Evolutionary conservation across 2,797 vertebrate species (phyloP), one percentile per base, ranked within the genome.

Genomic region (Megalops cyprinoides): DNA sequence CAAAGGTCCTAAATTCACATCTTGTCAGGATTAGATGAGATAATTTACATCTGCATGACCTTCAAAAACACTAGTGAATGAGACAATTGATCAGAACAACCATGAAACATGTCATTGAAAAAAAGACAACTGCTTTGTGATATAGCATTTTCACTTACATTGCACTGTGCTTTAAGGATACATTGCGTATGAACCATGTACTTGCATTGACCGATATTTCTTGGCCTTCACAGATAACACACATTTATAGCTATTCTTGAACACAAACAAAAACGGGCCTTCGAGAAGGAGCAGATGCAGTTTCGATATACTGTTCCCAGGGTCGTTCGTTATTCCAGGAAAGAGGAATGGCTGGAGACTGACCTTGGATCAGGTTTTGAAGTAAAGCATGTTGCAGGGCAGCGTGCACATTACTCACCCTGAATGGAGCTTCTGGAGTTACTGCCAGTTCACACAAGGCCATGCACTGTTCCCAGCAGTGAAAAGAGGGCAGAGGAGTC

Each of bases 311-410:
- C 20, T 39, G 20, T 18, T 71, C 20, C 67, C 9, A 44, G n/a
- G 44, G 67, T n/a, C 42, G 44, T 71, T 71, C n/a, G 20, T 71
- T n/a, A 44, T 39, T 9, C 37, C 34, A 34, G 65, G 65, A 69
- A 39, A 71, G 67, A 71, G 20, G 44, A 42, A 71, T 71, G 42
- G 34, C 67, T 23, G 67, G 67, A 37, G 37, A 23, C 39, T 71
- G 67, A 71, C 67, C 67, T 71, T 71, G 67, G 67, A 71, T 20
- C 37, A 42, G 67, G 67, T 31, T 71, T 71, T 71, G 67, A 71
- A 71, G 44, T 44, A 9, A 71, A 44, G 39, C 65, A 39, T 69
- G 65, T 20, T 69, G 34, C 23, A 39, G 20, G 39, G 20, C 44
- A 44, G 14, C 39, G 14, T 67, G 23, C 37, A 0, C 39, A 71